Base-by-base conservation (phyloP, 2,797 vertebrate species). In the Avahi laniger region DNA sequence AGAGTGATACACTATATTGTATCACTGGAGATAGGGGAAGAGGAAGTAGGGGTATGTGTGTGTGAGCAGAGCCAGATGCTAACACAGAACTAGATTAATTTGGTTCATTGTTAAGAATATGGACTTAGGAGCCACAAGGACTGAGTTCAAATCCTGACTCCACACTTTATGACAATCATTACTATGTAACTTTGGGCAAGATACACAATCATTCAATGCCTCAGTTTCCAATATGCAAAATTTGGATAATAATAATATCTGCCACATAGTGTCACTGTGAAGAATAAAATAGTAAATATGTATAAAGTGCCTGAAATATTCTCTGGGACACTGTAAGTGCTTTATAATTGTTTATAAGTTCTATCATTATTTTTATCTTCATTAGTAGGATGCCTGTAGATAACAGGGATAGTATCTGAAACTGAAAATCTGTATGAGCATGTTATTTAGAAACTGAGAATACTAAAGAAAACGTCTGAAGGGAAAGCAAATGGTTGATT, bases 161-260 rank as follows among this genome's bases (percentile, higher is more conserved):
- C 38, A 80, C 7, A 72, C 72, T 95, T 87, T 72, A 86, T 72
- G 73, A 80, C 10, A 35, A 89, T 54, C 50, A 81, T n/a, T 89
- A 70, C 57, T 70, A 15, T 79, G 46, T 54, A 91, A 80, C 30
- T 26, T 73, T 83, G 35, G 75, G 30, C 30, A 87, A 92, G 33
- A 80, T 26, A 54, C 20, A 70, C 30, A 54, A 76, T 67, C 67
- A 86, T 61, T 57, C 70, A 67, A 35, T 61, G 73, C 18, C 73
- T 91, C 22, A 14, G 35, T 94, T 95, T 94, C 69, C 41, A 93
- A 41, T 57, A n/a, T 67, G 67, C 11, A 95, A 87, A 88, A 63
- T 73, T n/a, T 86, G 30, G 38, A 46, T 78, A 79, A 86, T 79
- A 91, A 91, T 14, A 89, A 24, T 65, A 80, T 87, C 52, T 80